Percentiles rank a stretch among this genome's conserved stretches.
Evolutionary conservation across 2,888 invertebrate genomes (phyloP).

Genomic region (Hyles lineata): DNA sequence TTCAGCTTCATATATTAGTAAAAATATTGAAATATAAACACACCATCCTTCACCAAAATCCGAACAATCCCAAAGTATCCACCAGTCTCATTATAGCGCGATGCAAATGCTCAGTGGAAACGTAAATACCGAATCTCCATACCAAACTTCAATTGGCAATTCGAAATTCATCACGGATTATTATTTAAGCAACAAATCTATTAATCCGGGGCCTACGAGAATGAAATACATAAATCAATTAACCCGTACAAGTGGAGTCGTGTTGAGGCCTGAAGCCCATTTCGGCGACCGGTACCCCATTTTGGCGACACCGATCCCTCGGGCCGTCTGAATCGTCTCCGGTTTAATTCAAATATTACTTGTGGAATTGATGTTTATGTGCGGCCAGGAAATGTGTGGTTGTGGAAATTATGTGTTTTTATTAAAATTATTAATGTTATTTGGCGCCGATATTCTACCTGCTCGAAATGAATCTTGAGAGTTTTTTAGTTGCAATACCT

Average conservation of each 20-base stretch:
- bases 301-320: slow-evolving; percentile 68
- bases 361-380: slow-evolving; percentile 72
- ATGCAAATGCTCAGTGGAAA: not conserved
- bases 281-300: slow-evolving; percentile 68
- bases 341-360: slow-evolving; percentile 81
- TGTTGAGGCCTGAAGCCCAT: slow-evolving; percentile 73
- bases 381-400: slow-evolving; percentile 50
- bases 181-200: slow-evolving; percentile 78
- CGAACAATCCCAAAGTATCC: not conserved
- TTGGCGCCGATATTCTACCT: no score
- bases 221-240: slow-evolving; percentile 79
- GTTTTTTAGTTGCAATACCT: no score
- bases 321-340: slow-evolving; percentile 67
- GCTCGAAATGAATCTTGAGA: no score
- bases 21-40: no score
- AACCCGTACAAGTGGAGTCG: slow-evolving; percentile 72
- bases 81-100: not conserved
- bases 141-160: slow-evolving; percentile 62
- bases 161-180: slow-evolving; percentile 71
- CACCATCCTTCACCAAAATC: no score
- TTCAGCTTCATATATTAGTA: no score
- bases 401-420: no score
- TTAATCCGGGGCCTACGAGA: slow-evolving; percentile 66
- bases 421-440: no score
- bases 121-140: slow-evolving; percentile 10